Conservation (phyloP, 2,797 vertebrate species). For the Rousettus madagascariensis region DNA sequence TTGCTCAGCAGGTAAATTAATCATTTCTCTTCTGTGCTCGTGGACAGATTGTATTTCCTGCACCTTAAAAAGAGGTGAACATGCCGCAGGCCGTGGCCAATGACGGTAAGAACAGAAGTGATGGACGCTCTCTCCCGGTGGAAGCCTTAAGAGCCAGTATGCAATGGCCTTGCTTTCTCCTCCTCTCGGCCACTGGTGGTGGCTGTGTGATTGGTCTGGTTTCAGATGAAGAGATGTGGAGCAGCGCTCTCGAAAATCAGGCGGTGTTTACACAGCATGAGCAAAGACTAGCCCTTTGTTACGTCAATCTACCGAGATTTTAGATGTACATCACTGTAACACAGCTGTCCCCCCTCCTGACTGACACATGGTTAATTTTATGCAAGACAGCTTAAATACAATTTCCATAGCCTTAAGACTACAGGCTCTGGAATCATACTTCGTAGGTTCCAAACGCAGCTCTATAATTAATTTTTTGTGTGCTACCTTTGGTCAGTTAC, state of each 20-base stretch:
- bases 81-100: neutral
- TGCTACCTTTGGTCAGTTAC: neutral
- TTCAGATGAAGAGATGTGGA: neutral
- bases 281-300: neutral
- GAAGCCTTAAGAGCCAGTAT: neutral
- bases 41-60: neutral
- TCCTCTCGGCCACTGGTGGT: accelerated
- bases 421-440: neutral
- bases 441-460: neutral
- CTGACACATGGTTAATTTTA: neutral
- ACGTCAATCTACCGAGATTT: neutral
- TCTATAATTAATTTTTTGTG: neutral
- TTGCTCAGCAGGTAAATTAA: neutral
- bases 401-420: neutral
- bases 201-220: neutral
- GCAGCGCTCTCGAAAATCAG: neutral
- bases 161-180: neutral
- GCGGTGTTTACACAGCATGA: neutral
- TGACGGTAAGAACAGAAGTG: neutral
- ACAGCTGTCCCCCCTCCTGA: no score
- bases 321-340: accelerated
- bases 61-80: neutral
- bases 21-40: neutral
- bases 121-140: accelerated
- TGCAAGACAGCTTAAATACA: neutral